Conservation (phyloP, 2,888 invertebrate species). For the Cenopis cana region DNA sequence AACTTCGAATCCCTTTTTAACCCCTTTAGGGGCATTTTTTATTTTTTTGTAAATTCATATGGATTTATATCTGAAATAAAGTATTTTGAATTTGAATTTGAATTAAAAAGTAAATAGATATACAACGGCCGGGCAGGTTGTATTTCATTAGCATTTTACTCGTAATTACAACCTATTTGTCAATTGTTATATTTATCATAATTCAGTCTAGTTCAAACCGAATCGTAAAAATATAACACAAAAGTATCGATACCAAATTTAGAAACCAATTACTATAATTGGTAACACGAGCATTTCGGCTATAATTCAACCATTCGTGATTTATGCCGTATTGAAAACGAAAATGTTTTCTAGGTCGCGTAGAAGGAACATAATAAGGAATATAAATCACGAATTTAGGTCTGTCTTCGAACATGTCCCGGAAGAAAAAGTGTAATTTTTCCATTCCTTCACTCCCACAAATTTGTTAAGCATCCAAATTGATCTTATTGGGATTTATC, state of each 20-base stretch:
- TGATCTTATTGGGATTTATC: conserved; percentile 37
- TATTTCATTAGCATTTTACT: too few relatives aligned
- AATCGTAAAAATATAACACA: background rate
- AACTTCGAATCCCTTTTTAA: too few relatives aligned
- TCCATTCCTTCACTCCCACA: conserved; percentile 20
- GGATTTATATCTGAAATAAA: too few relatives aligned
- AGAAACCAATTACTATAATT: conserved; percentile 30
- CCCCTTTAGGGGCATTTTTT: too few relatives aligned
- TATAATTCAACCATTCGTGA: conserved; percentile 29
- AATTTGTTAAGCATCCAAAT: conserved; percentile 23
- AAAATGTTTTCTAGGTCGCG: conserved; percentile 40
- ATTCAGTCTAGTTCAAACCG: background rate
- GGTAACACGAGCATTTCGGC: conserved; percentile 24
- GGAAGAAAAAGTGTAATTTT: conserved; percentile 26
- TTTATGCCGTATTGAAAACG: conserved; percentile 35
- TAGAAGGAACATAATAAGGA: conserved; percentile 23
- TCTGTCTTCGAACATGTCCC: conserved; percentile 7
- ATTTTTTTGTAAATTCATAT: too few relatives aligned
- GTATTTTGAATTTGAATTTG: too few relatives aligned
- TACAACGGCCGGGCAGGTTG: too few relatives aligned
- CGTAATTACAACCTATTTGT: too few relatives aligned
- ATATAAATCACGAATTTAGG: conserved; percentile 25
- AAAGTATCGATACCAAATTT: too few relatives aligned
- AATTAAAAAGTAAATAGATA: too few relatives aligned
- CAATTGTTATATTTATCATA: too few relatives aligned